Base-by-base conservation (phyloP, 2,888 invertebrate species). In the Erebia aethiops region DNA sequence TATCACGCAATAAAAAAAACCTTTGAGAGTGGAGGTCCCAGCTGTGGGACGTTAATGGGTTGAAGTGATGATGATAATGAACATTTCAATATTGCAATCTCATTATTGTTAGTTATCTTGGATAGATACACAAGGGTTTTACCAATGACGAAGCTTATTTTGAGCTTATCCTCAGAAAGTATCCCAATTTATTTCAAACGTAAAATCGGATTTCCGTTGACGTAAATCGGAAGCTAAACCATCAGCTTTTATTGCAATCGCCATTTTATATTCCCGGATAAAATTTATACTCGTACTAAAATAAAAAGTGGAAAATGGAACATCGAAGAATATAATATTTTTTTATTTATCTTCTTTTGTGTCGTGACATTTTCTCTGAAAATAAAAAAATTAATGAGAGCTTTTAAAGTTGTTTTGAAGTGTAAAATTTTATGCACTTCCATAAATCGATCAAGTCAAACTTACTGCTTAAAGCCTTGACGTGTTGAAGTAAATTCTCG, bases 401-500 rank as follows among this genome's bases (percentile, higher is more conserved):
- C 1, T 52, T 52, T 35, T 35, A 35, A 5, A 46, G 13, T 11
- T 2, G 11, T 46, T 46, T 46, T 46, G 3, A 46, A 46, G 46
- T 46, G 13, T 11, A 11, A 56, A 56, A 56, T 11, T 13, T 8
- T 11, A 13, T 11, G 11, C 1, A n/a, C n/a, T n/a, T n/a, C n/a
- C 18, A 49, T 14, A 49, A 26, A 21, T 62, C 11, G 8, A 21
- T 35, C 13, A 51, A n/a, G n/a, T n/a, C n/a, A n/a, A n/a, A 70
- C 72, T 65, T 62, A 73, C 73, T 71, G 16, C 62, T 57, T 61
- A 73, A 66, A 65, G 76, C 73, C 4, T 79, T 73, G n/a, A 74
- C 67, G 26, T 78, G 68, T 35, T 71, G 51, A 60, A 79, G 72
- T 49, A 79, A 57, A 51, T 75, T 70, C 43, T 79, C 77, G 63